Evolutionary conservation across 2,888 invertebrate genomes (phyloP).

Genomic region (Apomyelois bistriatella): DNA sequence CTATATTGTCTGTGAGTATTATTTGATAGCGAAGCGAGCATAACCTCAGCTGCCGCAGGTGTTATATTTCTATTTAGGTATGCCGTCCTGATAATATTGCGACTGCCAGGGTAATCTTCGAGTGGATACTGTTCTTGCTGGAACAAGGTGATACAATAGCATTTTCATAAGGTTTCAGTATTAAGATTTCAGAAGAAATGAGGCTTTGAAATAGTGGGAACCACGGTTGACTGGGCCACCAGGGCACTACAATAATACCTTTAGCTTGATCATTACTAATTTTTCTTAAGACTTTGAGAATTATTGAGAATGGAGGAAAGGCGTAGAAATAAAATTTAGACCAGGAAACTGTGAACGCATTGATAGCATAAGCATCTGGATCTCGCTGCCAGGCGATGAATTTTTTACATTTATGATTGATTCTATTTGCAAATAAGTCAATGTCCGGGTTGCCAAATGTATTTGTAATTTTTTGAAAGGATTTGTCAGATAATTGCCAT

Average conservation of each 20-base stretch:
- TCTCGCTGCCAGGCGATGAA: not conserved
- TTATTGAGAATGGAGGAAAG: not conserved
- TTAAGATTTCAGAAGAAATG: too few species aligned
- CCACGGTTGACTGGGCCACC: not conserved
- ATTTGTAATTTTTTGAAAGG: too few species aligned
- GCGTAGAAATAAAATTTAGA: not conserved
- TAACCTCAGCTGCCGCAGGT: too few species aligned
- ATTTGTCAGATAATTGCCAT: too few species aligned
- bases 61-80: too few species aligned
- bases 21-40: not conserved
- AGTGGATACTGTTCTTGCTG: too few species aligned
- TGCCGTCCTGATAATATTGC: not conserved
- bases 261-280: not conserved
- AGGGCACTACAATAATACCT: not conserved
- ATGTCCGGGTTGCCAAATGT: too few species aligned
- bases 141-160: too few species aligned
- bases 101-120: not conserved
- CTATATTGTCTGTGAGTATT: not conserved
- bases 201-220: not conserved
- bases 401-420: too few species aligned
- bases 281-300: not conserved
- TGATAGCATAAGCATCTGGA: not conserved
- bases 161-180: too few species aligned
- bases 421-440: too few species aligned
- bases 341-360: constrained; percentile 1